phyloP scores from a whole-genome alignment of 2,888 invertebrate species.

The Minunthozetes semirufus region DNA sequence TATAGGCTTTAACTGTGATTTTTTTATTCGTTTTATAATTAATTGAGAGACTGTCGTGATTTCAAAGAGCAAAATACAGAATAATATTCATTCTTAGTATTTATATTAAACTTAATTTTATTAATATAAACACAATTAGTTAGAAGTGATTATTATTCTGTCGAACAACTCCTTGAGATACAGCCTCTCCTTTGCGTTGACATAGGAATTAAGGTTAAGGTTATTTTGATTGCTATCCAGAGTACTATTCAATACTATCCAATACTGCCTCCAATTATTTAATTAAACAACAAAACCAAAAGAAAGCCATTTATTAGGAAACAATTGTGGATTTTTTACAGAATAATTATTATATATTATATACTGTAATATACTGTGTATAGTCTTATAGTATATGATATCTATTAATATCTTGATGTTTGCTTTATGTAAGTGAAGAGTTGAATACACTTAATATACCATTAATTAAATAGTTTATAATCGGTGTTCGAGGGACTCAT shows the following conservation, averaged over 20 bases:
- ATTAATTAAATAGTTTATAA: conserved; percentile 6
- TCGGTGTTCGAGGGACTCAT: conserved; percentile 12
- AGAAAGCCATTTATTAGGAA: conserved; percentile 9
- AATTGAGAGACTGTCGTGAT: conserved; percentile 1
- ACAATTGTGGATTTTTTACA: background rate
- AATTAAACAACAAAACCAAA: background rate
- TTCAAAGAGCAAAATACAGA: background rate
- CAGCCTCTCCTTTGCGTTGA: conserved; percentile 10
- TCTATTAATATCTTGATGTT: background rate
- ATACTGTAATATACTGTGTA: background rate
- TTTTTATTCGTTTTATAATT: background rate
- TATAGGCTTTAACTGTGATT: conserved; percentile 25
- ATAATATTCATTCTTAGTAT: background rate
- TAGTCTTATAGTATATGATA: background rate
- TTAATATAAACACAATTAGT: background rate
- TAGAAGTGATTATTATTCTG: conserved; percentile 6
- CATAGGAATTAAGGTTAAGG: conserved; percentile 23
- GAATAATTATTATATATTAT: background rate
- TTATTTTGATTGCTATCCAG: background rate
- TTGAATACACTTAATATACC: background rate
- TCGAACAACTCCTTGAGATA: conserved; percentile 15
- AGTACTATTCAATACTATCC: conserved; percentile 5
- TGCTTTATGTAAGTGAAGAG: conserved; percentile 10
- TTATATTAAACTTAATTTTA: background rate
- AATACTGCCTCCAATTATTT: conserved; percentile 5